Base-by-base conservation (phyloP, 2,888 invertebrate genomes). In the Entomobrya proxima region DNA sequence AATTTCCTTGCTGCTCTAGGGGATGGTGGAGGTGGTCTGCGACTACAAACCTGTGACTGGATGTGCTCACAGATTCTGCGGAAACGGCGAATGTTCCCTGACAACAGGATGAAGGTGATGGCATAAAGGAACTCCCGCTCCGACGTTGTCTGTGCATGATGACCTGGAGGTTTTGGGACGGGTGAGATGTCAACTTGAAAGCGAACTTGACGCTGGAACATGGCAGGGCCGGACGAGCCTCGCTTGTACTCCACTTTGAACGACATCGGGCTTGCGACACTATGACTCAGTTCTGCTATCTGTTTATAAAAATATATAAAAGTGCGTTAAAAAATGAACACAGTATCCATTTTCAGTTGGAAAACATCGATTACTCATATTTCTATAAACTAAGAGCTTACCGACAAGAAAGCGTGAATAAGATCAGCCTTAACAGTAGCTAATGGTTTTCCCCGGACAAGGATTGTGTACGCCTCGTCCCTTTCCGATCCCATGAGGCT, bases 401-500 rank as follows among this genome's bases (percentile, higher is more conserved):
- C 98, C 93, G 98, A 98, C 91, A 99, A 94, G 93, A 99, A 99
- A 89, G 98, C 98, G 91, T 99, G 98, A 91, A 99, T 98, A 84
- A 99, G 94, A 92, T 99, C 99, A 24, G 99, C 99, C 92, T 99
- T 99, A 88, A 99, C 98, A 15, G 97, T 97, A 80, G 98, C 98
- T 90, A 99, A 93, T 0, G 98, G 98, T 92, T 98, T 98, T 47
- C 98, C 98, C 91, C 98, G 98, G 6, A 99, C 98, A 88, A 99
- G 94, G 85, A 99, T 96, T 40, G 98, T 98, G 92, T 98, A 98
- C 4, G 97, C 97, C 92, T 99, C 98, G 91, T 99, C 99, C 91
- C 98, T 96, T 92, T 97, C 98, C 3, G 96, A 98, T n/a, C 98
- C 96, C 93, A 99, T 96, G 89, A 99, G 93, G 90, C 98, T 98